A percentile compares a stretch with the other conserved stretches of the same genome.
Evolutionary conservation across 2,888 invertebrate genomes (phyloP).

Genomic region (Agriopis marginaria): DNA sequence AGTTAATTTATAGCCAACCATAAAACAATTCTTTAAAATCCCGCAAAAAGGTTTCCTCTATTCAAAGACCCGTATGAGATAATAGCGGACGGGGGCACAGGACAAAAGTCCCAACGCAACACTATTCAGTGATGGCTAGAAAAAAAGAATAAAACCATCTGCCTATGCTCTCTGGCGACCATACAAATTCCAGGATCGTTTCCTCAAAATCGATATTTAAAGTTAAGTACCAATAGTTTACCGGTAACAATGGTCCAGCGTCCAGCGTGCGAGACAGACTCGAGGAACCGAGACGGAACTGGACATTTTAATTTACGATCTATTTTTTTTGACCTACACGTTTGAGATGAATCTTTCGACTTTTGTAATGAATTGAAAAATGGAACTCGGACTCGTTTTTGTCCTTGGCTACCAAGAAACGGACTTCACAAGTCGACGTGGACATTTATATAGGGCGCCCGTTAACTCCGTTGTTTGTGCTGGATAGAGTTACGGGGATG

Average conservation of each 20-base stretch:
- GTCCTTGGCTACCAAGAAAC: conserved; percentile 78
- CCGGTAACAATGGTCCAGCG: conserved; percentile 69
- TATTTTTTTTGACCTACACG: conserved; percentile 76
- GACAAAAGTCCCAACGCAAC: conserved; percentile 81
- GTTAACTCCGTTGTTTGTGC: conserved; percentile 73
- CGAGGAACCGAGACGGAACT: conserved; percentile 65
- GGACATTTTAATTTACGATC: conserved; percentile 84
- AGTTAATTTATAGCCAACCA: conserved; percentile 77
- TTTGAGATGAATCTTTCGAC: conserved; percentile 81
- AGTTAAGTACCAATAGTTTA: conserved; percentile 80
- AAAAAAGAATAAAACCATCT: conserved; percentile 79
- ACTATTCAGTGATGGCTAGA: conserved; percentile 65
- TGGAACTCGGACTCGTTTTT: conserved; percentile 76
- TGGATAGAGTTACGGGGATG: conserved; percentile 73
- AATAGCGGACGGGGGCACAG: conserved; percentile 77
- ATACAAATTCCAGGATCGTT: conserved; percentile 75
- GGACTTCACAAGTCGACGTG: conserved; percentile 83
- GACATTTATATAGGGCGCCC: conserved; percentile 65
- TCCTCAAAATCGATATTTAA: conserved; percentile 81
- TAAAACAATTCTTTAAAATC: conserved; percentile 83
- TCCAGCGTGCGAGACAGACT: conserved; percentile 65
- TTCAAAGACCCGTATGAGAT: conserved; percentile 77
- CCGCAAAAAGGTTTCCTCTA: conserved; percentile 78
- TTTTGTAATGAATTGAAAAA: conserved; percentile 84
- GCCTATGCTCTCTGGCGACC: conserved; percentile 63